Conservation (phyloP, 1,140 invertebrate genomes). For the Pectinophora gossypiella region DNA sequence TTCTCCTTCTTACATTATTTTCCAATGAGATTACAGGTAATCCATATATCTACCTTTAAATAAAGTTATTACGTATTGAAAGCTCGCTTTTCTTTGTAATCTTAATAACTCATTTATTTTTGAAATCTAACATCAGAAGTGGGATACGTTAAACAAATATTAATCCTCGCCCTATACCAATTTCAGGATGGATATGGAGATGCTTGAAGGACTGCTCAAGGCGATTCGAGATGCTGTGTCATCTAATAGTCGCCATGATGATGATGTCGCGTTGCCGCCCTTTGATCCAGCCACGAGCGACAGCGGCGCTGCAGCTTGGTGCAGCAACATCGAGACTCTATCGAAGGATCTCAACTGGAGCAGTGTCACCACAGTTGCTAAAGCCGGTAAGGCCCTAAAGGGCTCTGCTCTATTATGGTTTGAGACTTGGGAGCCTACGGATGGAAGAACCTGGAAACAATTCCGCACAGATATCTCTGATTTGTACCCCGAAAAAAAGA, state of each 20-base stretch:
- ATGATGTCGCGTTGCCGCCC: slow-evolving; percentile 8
- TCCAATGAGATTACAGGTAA: too few species aligned
- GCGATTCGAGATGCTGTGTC: slow-evolving; percentile 9
- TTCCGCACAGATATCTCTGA: not conserved
- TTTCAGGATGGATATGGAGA: slow-evolving; percentile 1
- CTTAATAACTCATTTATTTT: too few species aligned
- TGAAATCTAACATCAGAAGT: too few species aligned
- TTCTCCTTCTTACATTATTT: too few species aligned
- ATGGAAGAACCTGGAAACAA: slow-evolving; percentile 6
- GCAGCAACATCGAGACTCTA: slow-evolving; percentile 1
- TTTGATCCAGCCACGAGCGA: slow-evolving; percentile 8
- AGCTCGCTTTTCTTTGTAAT: too few species aligned
- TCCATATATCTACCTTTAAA: too few species aligned
- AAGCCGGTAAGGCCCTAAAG: slow-evolving; percentile 10
- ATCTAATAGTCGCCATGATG: slow-evolving; percentile 2
- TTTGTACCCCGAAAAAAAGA: not conserved
- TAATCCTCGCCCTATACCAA: too few species aligned
- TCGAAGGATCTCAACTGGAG: slow-evolving; percentile 8
- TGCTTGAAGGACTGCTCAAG: not conserved
- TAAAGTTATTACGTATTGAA: too few species aligned
- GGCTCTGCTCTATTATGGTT: too few species aligned
- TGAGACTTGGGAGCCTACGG: slow-evolving; percentile 10
- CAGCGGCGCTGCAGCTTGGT: slow-evolving; percentile 6
- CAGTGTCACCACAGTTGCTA: slow-evolving; percentile 3
- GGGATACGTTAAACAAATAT: too few species aligned